Evolutionary conservation across 2,113 vertebrate species (phyloP).

Genomic region (Trogon surrucura): DNA sequence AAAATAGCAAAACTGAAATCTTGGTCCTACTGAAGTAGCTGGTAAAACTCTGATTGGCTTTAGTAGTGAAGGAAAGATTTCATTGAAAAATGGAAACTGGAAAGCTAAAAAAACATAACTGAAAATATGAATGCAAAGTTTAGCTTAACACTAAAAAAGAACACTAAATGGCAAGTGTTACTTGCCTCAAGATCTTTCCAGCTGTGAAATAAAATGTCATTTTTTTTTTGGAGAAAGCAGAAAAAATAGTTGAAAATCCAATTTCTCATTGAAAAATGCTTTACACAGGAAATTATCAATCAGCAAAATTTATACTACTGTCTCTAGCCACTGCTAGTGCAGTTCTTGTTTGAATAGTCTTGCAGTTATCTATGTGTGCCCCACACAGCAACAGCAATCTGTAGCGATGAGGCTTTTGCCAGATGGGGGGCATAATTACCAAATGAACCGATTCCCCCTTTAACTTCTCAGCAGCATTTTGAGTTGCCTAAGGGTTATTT

Average conservation of each 20-base stretch:
- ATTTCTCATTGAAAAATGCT: not conserved
- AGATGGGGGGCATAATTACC: not conserved
- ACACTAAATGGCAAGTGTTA: not conserved
- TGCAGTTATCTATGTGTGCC: not conserved
- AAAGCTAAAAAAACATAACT: conserved; percentile 11
- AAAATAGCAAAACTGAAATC: not conserved
- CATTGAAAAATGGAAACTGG: not conserved
- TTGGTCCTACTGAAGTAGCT: not conserved
- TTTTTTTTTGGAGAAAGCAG: not conserved
- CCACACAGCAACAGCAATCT: not conserved
- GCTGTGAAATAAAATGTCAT: conserved; percentile 37
- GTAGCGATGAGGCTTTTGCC: not conserved
- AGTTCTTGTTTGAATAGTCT: not conserved
- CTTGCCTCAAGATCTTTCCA: conserved; percentile 30
- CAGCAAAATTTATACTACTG: not conserved
- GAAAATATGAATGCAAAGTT: conserved; percentile 7
- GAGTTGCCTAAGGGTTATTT: not conserved
- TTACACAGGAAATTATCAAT: not conserved
- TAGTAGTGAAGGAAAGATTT: not conserved
- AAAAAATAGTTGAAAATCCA: not conserved
- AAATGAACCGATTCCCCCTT: not conserved
- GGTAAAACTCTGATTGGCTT: not conserved
- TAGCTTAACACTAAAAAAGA: conserved; percentile 22
- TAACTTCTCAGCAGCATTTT: not conserved
- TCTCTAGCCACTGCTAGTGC: not conserved